Conservation (phyloP, 2,797 vertebrate species). For the Rhinatrema bivittatum region DNA sequence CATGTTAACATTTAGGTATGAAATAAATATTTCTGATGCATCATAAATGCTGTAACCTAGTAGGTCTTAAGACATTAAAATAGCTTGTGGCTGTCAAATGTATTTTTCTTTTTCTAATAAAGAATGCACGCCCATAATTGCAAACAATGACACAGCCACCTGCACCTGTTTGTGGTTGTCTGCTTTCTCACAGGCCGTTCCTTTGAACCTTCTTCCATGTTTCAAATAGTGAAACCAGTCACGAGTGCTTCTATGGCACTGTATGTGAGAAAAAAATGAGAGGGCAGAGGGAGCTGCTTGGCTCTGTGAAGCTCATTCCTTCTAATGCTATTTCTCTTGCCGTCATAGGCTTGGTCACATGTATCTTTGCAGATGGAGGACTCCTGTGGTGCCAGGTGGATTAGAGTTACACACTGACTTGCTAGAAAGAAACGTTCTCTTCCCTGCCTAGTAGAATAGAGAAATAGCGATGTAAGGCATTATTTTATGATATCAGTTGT, state of each 20-base stretch:
- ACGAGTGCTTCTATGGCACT: not conserved
- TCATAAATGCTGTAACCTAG: not conserved
- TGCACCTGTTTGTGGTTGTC: fast-evolving
- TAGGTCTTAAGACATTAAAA: not conserved
- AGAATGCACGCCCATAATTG: not conserved
- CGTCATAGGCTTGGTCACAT: not conserved
- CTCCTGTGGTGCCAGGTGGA: not conserved
- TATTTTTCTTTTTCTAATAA: not conserved
- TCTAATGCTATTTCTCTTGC: not conserved
- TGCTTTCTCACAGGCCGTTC: not conserved
- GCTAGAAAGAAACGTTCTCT: too few relatives aligned
- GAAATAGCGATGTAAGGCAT: not conserved
- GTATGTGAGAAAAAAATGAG: not conserved
- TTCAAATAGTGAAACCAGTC: slow-evolving; percentile 11
- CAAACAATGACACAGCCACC: not conserved
- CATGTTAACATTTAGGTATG: too few relatives aligned
- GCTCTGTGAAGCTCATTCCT: not conserved
- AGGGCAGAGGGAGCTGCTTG: not conserved
- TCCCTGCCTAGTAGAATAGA: not conserved
- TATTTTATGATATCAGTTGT: too few relatives aligned
- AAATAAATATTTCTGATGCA: not conserved
- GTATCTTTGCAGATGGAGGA: too few relatives aligned
- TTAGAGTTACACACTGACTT: not conserved
- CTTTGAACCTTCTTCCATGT: too few relatives aligned
- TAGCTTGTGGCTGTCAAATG: not conserved